Conservation (phyloP, 35 echinoderm and acorn worm genomes). For the Ophioderma brevispina region DNA sequence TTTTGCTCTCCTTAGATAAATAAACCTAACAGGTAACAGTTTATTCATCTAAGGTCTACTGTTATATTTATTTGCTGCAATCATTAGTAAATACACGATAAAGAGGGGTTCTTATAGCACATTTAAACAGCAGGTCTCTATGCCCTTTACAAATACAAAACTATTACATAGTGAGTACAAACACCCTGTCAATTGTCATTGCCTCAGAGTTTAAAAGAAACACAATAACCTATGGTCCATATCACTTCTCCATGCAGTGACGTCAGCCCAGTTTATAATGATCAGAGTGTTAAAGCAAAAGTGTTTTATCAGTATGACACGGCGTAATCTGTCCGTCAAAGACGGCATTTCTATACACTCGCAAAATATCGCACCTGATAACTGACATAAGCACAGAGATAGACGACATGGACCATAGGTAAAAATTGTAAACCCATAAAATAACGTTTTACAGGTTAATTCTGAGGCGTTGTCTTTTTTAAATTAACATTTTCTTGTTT, state of each 20-base stretch:
- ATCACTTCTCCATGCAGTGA: neutral
- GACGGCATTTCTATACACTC: neutral
- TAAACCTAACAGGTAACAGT: too few relatives aligned
- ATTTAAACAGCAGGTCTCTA: too few relatives aligned
- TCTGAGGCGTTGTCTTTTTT: neutral
- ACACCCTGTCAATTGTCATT: too few relatives aligned
- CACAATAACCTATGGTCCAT: neutral
- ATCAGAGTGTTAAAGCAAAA: neutral
- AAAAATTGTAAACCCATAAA: neutral
- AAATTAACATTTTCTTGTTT: too few relatives aligned
- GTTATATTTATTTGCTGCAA: too few relatives aligned
- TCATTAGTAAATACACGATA: too few relatives aligned
- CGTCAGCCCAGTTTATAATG: neutral
- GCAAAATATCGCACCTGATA: neutral
- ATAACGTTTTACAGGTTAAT: neutral
- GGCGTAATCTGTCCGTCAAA: neutral
- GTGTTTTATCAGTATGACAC: neutral
- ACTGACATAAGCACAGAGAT: neutral
- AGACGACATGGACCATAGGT: neutral
- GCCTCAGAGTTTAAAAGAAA: too few relatives aligned
- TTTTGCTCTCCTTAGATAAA: too few relatives aligned
- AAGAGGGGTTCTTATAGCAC: too few relatives aligned
- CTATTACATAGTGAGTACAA: too few relatives aligned
- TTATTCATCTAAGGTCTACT: too few relatives aligned
- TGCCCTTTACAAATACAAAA: too few relatives aligned